Evolutionary conservation across 2,113 vertebrate species (phyloP), one percentile per base, ranked within the genome.

Genomic region (Eublepharis macularius): DNA sequence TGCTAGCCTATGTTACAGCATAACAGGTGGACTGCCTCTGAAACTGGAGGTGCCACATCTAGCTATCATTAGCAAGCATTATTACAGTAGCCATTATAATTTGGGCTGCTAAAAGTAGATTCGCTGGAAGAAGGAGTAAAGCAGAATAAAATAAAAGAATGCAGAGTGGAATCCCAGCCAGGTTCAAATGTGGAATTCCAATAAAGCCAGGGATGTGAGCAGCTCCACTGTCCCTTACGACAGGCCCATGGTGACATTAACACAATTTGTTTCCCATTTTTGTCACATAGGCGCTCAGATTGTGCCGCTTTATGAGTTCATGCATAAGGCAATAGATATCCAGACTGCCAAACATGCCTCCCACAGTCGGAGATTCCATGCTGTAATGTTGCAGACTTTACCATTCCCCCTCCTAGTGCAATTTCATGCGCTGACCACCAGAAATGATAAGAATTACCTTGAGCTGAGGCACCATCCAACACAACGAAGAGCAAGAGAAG

Each of bases 391-490:
- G 10, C 13, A 11, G 26, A 47, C 72, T 13, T 4, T 2, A 6
- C 17, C 36, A 10, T 10, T 21, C 19, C 41, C 72, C n/a, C 24
- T 19, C 1, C 49, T 75, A 29, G 60, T 29, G 60, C 70, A 76
- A 19, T 51, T 49, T 76, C 43, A 49, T n/a, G 17, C 6, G 7
- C 41, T 16, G 1, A 41, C 7, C 19, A 36, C 24, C 24, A 4
- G 2, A 19, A 32, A 47, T 0, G 1, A 7, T 2, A 34, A 73
- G 85, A 86, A 11, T 78, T 91, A 94, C 93, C 93, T 92, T 82
- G 6, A 0, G 88, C 84, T 6, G 60, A 26, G 0, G 76, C 79
- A 0, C 83, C 57, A 11, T 47, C 63, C 11, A 86, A 39, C 75
- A 88, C 4, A 1, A 87, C 47, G 2, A 88, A 70, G 7, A 87